phyloP scores from a whole-genome alignment of 2,888 invertebrate species.

The Eilema depressum region DNA sequence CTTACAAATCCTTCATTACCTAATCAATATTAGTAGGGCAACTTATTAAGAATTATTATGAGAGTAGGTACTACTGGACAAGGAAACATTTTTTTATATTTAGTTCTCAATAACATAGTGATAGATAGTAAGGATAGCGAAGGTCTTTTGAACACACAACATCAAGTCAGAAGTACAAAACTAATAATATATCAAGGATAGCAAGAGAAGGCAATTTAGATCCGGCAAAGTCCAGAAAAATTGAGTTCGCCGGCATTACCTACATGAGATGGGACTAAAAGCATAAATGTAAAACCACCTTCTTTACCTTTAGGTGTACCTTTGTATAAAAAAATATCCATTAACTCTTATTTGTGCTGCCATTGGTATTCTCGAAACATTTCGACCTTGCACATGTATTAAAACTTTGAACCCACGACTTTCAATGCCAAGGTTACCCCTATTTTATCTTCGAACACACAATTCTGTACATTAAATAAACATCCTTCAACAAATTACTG shows the following conservation, averaged over 20 bases:
- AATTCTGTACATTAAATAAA: constrained; percentile 13
- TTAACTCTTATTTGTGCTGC: not conserved
- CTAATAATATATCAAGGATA: not conserved
- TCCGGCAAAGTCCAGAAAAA: not conserved
- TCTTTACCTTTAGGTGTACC: not conserved
- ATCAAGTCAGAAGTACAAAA: not conserved
- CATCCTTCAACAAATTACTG: constrained; percentile 1
- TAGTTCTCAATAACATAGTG: not conserved
- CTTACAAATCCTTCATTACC: too few relatives aligned
- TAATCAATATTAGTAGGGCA: not conserved
- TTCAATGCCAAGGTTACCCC: constrained; percentile 62
- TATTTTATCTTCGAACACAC: constrained; percentile 31
- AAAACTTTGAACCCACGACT: constrained; percentile 66
- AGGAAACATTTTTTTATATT: not conserved
- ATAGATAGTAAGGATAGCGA: too few relatives aligned
- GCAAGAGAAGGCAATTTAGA: not conserved
- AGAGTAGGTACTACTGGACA: not conserved
- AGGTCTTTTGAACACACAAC: not conserved
- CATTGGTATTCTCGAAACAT: constrained; percentile 35
- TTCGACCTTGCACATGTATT: constrained; percentile 59
- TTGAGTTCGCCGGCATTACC: not conserved
- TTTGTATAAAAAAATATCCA: not conserved
- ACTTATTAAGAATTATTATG: not conserved
- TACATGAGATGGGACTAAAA: too few relatives aligned
- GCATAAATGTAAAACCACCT: not conserved